Percentiles rank a stretch among this genome's conserved stretches.
Conservation (phyloP, 2,888 invertebrate species). For the Stegana nigrithorax region DNA sequence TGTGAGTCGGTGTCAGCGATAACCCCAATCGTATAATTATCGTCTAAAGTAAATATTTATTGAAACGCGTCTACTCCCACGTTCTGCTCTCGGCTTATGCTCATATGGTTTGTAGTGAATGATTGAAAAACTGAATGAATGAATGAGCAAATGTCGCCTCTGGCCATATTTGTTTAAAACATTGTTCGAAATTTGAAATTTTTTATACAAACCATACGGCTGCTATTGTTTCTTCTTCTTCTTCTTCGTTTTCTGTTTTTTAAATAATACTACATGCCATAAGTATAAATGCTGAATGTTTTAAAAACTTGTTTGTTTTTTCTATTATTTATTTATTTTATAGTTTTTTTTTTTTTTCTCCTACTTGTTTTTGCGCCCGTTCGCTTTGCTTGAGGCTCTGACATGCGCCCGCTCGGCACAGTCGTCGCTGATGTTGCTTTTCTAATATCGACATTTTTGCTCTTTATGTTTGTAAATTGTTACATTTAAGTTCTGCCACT, state of each 20-base stretch:
- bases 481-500: not conserved
- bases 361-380: no score
- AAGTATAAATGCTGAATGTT: not conserved
- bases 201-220: not conserved
- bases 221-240: not conserved
- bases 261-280: no score
- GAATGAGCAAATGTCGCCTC: not conserved
- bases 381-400: not conserved
- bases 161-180: slow-evolving; percentile 5
- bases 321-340: not conserved
- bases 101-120: not conserved
- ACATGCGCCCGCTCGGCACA: no score
- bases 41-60: slow-evolving; percentile 2
- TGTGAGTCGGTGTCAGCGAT: no score
- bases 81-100: not conserved
- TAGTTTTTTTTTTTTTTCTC: no score
- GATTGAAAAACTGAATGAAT: not conserved
- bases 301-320: not conserved
- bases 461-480: no score
- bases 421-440: no score
- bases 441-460: not conserved
- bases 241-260: no score
- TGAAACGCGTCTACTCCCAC: slow-evolving; percentile 9
- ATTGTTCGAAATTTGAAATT: no score
- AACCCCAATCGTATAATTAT: slow-evolving; percentile 8